A percentile compares a stretch with the other conserved stretches of the same genome.
phyloP scores from a whole-genome alignment of 1,140 invertebrate species.

The Papilio aristodemus region DNA sequence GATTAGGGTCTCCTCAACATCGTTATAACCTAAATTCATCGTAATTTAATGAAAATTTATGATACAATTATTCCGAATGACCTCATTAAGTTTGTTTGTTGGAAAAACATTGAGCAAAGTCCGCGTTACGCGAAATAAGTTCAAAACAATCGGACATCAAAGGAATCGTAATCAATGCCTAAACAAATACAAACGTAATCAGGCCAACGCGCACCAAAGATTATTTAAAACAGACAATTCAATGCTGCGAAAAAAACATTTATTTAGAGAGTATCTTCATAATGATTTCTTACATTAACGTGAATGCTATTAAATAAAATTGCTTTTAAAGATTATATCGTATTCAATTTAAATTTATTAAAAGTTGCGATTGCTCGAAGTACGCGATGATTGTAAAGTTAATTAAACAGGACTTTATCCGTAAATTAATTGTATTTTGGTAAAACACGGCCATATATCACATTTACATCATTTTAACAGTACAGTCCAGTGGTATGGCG shows the following conservation, averaged over 20 bases:
- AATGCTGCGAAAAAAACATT: constrained; percentile 9
- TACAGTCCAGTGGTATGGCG: too few species aligned
- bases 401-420: constrained; percentile 30
- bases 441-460: constrained; percentile 2
- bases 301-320: neutral
- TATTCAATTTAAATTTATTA: neutral
- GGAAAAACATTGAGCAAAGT: constrained; percentile 16
- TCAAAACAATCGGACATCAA: constrained; percentile 34
- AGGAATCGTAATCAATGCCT: constrained; percentile 30
- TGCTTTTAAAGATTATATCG: neutral
- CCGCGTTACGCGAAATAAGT: constrained; percentile 16
- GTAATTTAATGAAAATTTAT: too few species aligned
- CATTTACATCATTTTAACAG: neutral
- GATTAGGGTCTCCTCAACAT: too few species aligned
- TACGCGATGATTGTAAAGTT: neutral
- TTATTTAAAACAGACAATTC: constrained; percentile 23
- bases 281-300: neutral
- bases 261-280: neutral
- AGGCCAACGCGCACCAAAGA: constrained; percentile 21
- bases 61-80: neutral
- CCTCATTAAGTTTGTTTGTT: neutral
- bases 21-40: too few species aligned
- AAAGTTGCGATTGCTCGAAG: neutral
- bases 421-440: constrained; percentile 9
- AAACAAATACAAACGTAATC: constrained; percentile 30